Evolutionary conservation across 2,888 invertebrate genomes (phyloP).

Genomic region (Oxyteleia sp.): DNA sequence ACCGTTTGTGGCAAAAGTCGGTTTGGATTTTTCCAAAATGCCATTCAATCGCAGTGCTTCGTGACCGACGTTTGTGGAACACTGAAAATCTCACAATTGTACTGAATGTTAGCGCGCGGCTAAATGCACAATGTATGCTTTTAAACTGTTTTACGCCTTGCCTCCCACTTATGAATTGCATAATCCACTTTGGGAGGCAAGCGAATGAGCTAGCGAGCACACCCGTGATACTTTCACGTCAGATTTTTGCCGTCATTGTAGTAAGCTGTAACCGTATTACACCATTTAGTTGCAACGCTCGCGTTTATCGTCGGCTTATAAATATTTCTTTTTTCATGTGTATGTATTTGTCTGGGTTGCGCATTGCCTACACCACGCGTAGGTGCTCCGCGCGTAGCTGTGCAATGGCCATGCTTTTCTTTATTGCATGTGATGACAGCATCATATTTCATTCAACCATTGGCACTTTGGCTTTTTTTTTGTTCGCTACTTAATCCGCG

Average conservation of each 20-base stretch:
- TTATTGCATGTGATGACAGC: slow-evolving; percentile 52
- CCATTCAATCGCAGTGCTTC: background rate
- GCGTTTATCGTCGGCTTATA: slow-evolving; percentile 48
- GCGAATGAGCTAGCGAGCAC: slow-evolving; percentile 70
- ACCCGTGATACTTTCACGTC: slow-evolving; percentile 82
- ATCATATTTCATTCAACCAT: slow-evolving; percentile 44
- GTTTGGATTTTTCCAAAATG: background rate
- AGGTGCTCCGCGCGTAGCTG: slow-evolving; percentile 39
- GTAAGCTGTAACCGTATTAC: slow-evolving; percentile 78
- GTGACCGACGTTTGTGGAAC: background rate
- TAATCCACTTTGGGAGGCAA: slow-evolving; percentile 74
- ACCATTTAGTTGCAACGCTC: slow-evolving; percentile 75
- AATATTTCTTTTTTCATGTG: slow-evolving; percentile 45
- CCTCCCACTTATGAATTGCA: slow-evolving; percentile 76
- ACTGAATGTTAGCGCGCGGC: slow-evolving; percentile 5
- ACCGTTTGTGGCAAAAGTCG: background rate
- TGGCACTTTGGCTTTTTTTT: slow-evolving; percentile 29
- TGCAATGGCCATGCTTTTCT: slow-evolving; percentile 35
- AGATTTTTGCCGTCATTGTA: slow-evolving; percentile 80
- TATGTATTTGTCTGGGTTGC: background rate
- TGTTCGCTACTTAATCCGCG: slow-evolving; percentile 13
- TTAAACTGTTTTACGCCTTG: slow-evolving; percentile 69
- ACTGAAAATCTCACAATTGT: slow-evolving; percentile 17
- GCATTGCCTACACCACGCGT: slow-evolving; percentile 44
- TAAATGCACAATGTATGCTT: slow-evolving; percentile 57